A percentile compares a stretch with the other conserved stretches of the same genome.
Conservation (phyloP, 2,113 vertebrate species). For the Brevimyrus niger region DNA sequence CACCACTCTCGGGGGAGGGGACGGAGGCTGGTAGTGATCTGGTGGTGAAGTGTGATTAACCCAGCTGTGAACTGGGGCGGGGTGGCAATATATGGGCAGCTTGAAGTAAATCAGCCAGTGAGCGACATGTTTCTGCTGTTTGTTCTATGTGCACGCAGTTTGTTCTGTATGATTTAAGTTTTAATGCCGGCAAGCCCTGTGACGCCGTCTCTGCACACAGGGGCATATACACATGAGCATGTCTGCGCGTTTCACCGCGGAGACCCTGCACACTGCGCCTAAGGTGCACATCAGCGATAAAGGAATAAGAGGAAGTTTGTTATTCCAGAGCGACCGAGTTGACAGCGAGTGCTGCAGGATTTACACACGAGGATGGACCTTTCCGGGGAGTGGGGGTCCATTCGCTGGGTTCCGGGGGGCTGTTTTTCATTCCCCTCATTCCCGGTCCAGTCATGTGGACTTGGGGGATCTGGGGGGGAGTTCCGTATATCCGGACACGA, state of each 20-base stretch:
- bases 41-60: not conserved
- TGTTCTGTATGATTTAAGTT: not conserved
- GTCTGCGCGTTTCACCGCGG: not conserved
- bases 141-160: not conserved
- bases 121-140: not conserved
- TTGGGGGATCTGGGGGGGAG: not conserved
- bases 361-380: not conserved
- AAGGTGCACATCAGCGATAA: conserved; percentile 21
- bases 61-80: not conserved
- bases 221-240: not conserved
- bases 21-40: not conserved
- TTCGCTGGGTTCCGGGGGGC: not conserved
- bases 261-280: not conserved
- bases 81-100: not conserved
- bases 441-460: not conserved
- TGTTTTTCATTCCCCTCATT: not conserved
- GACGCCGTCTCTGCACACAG: not conserved
- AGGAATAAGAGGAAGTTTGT: not conserved
- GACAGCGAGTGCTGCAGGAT: not conserved
- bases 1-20: not conserved
- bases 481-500: not conserved
- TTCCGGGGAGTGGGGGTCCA: not conserved
- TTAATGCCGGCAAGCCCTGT: not conserved
- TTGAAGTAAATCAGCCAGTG: not conserved
- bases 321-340: not conserved